Evolutionary conservation across 2,888 invertebrate species (phyloP).

Genomic region (Nymphalis c-album): DNA sequence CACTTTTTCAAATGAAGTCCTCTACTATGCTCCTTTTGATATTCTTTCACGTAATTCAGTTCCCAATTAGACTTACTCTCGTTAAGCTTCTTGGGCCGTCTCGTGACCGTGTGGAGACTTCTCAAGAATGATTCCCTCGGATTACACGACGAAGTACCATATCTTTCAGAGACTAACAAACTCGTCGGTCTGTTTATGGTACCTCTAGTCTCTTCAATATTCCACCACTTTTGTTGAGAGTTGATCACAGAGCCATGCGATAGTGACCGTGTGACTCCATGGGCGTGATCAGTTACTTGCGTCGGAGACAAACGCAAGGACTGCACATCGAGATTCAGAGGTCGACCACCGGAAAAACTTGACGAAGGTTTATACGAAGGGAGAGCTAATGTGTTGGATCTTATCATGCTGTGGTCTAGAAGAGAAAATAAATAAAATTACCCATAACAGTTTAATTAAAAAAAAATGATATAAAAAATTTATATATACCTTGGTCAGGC

Average conservation of each 20-base stretch:
- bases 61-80: constrained; percentile 78
- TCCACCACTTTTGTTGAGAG: constrained; percentile 76
- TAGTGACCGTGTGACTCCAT: constrained; percentile 82
- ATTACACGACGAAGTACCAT: constrained; percentile 57
- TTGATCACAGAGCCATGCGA: constrained; percentile 84
- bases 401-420: constrained; percentile 78
- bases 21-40: constrained; percentile 70
- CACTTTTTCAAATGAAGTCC: constrained; percentile 79
- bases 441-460: neutral
- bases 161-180: constrained; percentile 80
- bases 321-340: constrained; percentile 67
- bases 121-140: constrained; percentile 72
- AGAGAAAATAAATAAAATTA: constrained; percentile 5
- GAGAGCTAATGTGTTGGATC: constrained; percentile 76
- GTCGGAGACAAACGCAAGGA: constrained; percentile 68
- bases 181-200: constrained; percentile 82
- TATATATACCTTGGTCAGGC: constrained; percentile 62
- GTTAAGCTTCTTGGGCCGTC: constrained; percentile 72
- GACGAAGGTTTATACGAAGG: constrained; percentile 74
- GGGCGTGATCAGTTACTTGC: constrained; percentile 66
- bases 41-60: constrained; percentile 73
- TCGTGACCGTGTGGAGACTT: constrained; percentile 72
- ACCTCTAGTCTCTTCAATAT: constrained; percentile 70
- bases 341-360: constrained; percentile 63
- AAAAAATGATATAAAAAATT: neutral